Conservation (phyloP, 23 tunicate genomes). For the Diplosoma virens region DNA sequence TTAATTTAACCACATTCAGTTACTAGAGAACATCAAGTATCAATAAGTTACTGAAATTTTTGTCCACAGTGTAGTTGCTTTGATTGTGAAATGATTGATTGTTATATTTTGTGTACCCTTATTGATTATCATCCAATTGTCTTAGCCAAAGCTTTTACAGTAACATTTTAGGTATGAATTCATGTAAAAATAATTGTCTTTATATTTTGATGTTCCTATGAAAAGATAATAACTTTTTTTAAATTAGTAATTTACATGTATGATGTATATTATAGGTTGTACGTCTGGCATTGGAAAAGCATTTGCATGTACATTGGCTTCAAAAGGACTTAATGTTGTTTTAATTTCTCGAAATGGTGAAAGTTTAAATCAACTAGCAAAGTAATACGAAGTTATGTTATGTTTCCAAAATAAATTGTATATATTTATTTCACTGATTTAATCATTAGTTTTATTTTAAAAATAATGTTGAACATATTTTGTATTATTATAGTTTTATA, state of each 20-base stretch:
- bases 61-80: too few species aligned
- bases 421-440: not conserved
- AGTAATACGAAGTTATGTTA: slow-evolving; percentile 17
- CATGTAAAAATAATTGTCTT: not conserved
- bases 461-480: too few species aligned
- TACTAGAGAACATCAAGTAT: too few species aligned
- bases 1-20: too few species aligned
- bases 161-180: too few species aligned
- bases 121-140: too few species aligned
- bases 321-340: slow-evolving; percentile 66
- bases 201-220: not conserved
- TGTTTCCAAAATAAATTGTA: not conserved
- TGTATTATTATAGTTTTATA: too few species aligned
- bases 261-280: slow-evolving; percentile 41
- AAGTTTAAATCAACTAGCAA: slow-evolving; percentile 25
- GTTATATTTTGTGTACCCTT: too few species aligned
- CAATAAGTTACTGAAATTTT: too few species aligned
- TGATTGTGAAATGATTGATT: too few species aligned
- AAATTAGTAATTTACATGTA: not conserved
- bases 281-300: slow-evolving; percentile 80
- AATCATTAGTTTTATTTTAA: not conserved
- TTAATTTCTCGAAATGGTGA: slow-evolving; percentile 45
- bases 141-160: too few species aligned
- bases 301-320: slow-evolving; percentile 48
- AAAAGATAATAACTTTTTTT: not conserved